Base-by-base conservation (phyloP, 2,797 vertebrate species). In the Myotis vivesi region DNA sequence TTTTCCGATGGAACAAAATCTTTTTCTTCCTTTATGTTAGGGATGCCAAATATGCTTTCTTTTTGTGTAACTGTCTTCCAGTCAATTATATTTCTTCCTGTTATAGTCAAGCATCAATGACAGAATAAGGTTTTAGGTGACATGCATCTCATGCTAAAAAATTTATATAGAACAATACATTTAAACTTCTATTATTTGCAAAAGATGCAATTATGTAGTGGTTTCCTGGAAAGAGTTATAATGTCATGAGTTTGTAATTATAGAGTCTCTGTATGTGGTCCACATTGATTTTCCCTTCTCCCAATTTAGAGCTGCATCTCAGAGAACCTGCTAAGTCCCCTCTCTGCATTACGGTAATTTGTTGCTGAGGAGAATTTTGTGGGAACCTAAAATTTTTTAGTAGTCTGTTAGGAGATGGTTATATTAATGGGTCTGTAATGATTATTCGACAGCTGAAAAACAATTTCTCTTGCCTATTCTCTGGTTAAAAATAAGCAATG, bases 201-300 rank as follows among this genome's bases (percentile, higher is more conserved):
- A 81, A 90, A 68, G 72, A 77, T 94, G 88, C 49, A 92, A 2
- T 75, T 76, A 30, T 94, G n/a, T 33, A 57, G 53, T 68, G 22
- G n/a, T 89, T 97, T 95, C 55, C 91, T 96, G 89, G 84, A 30
- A 1, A 72, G 85, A 46, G 91, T 95, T 75, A 51, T 75, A 88
- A 72, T 93, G 92, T 91, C 28, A 53, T 76, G 79, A 94, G 59
- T 94, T 94, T 94, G 76, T 90, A 96, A 89, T 94, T 87, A 94
- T 51, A 30, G 83, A 91, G 79, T 94, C 46, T 46, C 23, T 59
- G 46, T 86, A 66, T 92, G 66, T 87, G 30, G 41, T 91, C 84
- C 19, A 3, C 62, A 94, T 94, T 94, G 94, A 95, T 95, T 97
- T 95, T 95, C 84, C 73, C 10, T 89, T 94, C 36, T 92, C 64